Evolutionary conservation across 2,113 vertebrate genomes (phyloP).

Genomic region (Saguinus imperator): DNA sequence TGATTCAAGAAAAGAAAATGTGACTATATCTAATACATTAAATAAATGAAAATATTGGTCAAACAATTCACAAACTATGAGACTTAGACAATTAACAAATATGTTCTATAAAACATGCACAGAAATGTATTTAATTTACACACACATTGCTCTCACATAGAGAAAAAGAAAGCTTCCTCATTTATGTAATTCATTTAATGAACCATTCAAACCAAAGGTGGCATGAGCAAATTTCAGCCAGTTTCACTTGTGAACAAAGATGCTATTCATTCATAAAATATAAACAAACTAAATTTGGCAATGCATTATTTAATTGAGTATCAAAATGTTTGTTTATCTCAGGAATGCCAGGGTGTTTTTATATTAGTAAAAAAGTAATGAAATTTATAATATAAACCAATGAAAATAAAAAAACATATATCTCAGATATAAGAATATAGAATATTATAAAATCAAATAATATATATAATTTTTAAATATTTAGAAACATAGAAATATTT

Average conservation of each 20-base stretch:
- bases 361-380: background rate
- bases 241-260: background rate
- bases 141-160: background rate
- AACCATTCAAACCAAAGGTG: conserved; percentile 22
- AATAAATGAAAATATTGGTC: background rate
- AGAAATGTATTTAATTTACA: background rate
- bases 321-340: background rate
- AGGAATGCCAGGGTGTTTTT: background rate
- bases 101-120: background rate
- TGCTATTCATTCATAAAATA: background rate
- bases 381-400: background rate
- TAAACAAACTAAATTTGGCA: background rate
- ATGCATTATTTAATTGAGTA: background rate
- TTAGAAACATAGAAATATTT: background rate
- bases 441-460: background rate
- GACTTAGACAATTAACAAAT: background rate
- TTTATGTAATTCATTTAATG: background rate
- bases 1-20: background rate
- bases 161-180: background rate
- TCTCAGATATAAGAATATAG: background rate
- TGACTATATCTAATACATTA: background rate
- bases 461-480: too few species aligned
- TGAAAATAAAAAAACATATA: background rate
- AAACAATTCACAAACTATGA: background rate
- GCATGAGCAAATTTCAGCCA: background rate